Percentiles rank a stretch among this genome's conserved stretches.
Conservation (phyloP, 2,888 invertebrate genomes). For the Uropetala carovei region DNA sequence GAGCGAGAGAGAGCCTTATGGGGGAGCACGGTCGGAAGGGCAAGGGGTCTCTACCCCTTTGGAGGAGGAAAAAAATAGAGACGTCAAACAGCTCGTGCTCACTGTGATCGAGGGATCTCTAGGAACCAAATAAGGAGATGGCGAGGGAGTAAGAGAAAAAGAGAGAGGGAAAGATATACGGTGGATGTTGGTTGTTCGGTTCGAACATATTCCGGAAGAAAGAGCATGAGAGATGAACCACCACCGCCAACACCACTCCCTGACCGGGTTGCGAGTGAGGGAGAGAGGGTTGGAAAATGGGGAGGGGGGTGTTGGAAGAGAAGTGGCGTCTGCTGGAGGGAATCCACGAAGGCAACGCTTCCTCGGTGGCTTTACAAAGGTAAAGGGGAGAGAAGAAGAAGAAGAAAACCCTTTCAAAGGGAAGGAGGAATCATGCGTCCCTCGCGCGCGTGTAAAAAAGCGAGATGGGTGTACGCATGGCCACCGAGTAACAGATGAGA, state of each 20-base stretch:
- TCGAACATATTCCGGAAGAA: background rate
- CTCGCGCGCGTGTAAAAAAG: too few species aligned
- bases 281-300: too few species aligned
- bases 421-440: too few species aligned
- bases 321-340: too few species aligned
- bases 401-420: too few species aligned
- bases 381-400: too few species aligned
- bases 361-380: too few species aligned
- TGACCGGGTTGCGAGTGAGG: background rate
- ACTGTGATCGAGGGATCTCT: background rate
- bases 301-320: too few species aligned
- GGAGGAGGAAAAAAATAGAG: conserved; percentile 7
- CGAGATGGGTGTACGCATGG: too few species aligned
- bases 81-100: conserved; percentile 7
- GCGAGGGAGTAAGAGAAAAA: background rate
- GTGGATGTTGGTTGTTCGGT: background rate
- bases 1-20: background rate
- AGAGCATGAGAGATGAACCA: background rate
- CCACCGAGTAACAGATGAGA: too few species aligned
- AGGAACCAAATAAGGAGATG: background rate
- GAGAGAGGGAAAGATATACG: too few species aligned
- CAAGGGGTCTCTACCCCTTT: background rate
- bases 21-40: background rate
- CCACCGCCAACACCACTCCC: background rate
- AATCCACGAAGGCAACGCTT: too few species aligned